phyloP scores from a whole-genome alignment of 2,113 vertebrate genomes.

The Centrocercus urophasianus region DNA sequence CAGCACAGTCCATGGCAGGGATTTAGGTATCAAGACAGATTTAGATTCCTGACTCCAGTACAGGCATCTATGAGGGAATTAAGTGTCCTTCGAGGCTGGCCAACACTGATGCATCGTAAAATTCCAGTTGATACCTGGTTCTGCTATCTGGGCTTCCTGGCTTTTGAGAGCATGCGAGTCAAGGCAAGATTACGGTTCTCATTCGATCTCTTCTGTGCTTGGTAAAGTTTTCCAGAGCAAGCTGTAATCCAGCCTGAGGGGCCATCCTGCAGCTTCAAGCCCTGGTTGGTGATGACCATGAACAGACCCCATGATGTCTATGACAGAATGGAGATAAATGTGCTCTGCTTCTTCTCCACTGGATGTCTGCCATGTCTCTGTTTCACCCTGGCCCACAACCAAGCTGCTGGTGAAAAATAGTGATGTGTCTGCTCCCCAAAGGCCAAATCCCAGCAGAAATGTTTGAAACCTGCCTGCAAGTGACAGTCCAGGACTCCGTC shows the following conservation, averaged over 20 bases:
- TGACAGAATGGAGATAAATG: not conserved
- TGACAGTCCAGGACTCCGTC: not conserved
- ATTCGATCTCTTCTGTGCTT: not conserved
- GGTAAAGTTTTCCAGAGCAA: not conserved
- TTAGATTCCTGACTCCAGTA: not conserved
- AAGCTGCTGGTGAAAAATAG: not conserved
- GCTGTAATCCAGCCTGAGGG: rapidly evolving
- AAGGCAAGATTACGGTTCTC: not conserved
- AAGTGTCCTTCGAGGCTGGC: not conserved
- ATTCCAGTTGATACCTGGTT: not conserved
- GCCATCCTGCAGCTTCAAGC: rapidly evolving
- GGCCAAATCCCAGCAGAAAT: not conserved
- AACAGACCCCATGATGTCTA: not conserved
- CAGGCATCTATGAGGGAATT: not conserved
- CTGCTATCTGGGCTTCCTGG: not conserved
- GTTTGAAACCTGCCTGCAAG: not conserved
- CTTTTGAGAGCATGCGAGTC: not conserved
- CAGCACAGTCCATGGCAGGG: not conserved
- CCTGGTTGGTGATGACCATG: not conserved
- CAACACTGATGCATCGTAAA: not conserved
- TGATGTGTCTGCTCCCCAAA: not conserved
- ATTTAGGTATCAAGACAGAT: not conserved
- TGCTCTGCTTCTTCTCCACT: rapidly evolving
- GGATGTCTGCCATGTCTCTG: rapidly evolving
- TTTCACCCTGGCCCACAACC: not conserved